phyloP scores from a whole-genome alignment of 1,140 invertebrate species.

The Cotesia glomerata region DNA sequence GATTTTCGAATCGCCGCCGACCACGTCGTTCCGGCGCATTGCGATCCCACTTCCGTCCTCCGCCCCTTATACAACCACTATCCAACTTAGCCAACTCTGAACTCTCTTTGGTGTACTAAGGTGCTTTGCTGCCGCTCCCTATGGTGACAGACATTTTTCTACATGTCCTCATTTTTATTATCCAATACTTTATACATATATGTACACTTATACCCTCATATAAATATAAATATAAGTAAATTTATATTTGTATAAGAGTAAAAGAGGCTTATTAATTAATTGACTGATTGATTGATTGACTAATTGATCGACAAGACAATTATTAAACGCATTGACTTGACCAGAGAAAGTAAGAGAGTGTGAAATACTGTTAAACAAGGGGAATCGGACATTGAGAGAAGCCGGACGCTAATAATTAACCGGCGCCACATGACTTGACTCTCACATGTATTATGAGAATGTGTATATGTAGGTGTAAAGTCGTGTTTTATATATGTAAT shows the following conservation, averaged over 20 bases:
- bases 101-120: neutral
- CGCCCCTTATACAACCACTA: slow-evolving; percentile 11
- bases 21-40: slow-evolving; percentile 31
- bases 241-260: no score
- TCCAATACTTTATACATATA: neutral
- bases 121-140: neutral
- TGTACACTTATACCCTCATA: neutral
- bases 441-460: neutral
- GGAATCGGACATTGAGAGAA: neutral
- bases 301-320: neutral
- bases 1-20: slow-evolving; percentile 39
- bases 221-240: neutral
- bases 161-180: slow-evolving; percentile 12
- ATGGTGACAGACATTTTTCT: slow-evolving; percentile 14
- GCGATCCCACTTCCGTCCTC: slow-evolving; percentile 27
- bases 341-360: slow-evolving; percentile 8
- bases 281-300: no score
- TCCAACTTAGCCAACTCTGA: neutral
- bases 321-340: neutral
- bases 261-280: no score
- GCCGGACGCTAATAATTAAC: slow-evolving; percentile 11
- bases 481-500: neutral
- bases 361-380: neutral
- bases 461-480: no score
- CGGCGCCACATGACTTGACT: slow-evolving; percentile 17